Base-by-base conservation (phyloP, 2,888 invertebrate species). In the Caenorhabditis auriculariae region DNA sequence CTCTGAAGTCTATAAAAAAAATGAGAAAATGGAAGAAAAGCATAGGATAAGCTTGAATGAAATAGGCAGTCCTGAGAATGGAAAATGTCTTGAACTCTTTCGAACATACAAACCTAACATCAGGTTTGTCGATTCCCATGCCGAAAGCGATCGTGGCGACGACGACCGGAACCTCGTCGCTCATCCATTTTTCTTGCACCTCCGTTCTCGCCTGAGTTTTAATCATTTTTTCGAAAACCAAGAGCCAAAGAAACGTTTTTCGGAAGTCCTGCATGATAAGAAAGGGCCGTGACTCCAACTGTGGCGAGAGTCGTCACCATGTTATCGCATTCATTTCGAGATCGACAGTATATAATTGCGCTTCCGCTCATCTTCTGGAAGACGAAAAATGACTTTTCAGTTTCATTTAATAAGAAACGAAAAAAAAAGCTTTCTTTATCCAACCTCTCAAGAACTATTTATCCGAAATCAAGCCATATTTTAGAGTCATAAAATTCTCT, bases 111-210 rank as follows among this genome's bases (percentile, higher is more conserved):
- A 66, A 88, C 88, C 90, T 86, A 15, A 98, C 98, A 54, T 90
- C 88, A 2, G 90, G 88, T 83, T 98, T 98, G 83, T 98, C 96
- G 2, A 98, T 93, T 44, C 98, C 98, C 98, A 98, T 99, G 37
- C 98, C 98, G 84, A 98, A 98, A 78, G 94, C 94, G 56, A 96
- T 89, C 0, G 98, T 98, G 4, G 98, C 96, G 67, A 90, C 90
- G 69, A 98, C 94, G 27, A 95, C 90, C 2, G 91, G 88, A 74
- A 89, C 88, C 69, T 88, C 88, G 0, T 95, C 95, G 32, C 86
- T 85, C 85, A 92, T 91, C 96, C 96, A 98, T 35, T 89, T 88
- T 81, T 90, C 89, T 84, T 98, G 96, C 35, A 89, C 89, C 45
- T 87, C 77, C 35, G 23, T 92, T 87, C 70, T 87, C 86, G 24